A percentile compares a stretch with the other conserved stretches of the same genome.
Conservation (phyloP, 1,140 invertebrate species). For the Oncopeltus fasciatus region DNA sequence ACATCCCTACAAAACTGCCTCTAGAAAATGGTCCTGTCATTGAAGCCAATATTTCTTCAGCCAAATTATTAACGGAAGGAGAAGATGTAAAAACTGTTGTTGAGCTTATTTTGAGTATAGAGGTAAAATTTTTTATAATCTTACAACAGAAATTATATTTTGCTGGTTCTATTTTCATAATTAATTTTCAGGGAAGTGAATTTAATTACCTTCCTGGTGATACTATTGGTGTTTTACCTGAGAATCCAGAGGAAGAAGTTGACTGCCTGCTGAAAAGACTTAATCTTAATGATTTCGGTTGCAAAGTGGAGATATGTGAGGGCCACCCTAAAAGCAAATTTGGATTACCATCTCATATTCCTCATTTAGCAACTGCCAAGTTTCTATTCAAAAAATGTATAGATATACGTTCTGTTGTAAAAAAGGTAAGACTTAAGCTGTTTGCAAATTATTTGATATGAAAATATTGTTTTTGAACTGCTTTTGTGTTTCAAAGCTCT, state of each 20-base stretch:
- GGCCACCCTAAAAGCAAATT: slow-evolving; percentile 2
- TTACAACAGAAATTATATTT: too few relatives aligned
- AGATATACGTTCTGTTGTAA: slow-evolving; percentile 7
- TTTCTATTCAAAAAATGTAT: slow-evolving; percentile 5
- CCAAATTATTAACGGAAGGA: not conserved
- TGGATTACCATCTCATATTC: not conserved
- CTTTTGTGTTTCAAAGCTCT: too few relatives aligned
- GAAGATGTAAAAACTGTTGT: not conserved
- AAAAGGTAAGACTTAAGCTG: slow-evolving; percentile 14
- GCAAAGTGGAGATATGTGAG: not conserved
- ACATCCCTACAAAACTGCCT: not conserved
- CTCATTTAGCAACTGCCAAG: not conserved
- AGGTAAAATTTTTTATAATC: not conserved
- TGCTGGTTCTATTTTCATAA: too few relatives aligned
- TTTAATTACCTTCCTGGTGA: slow-evolving; percentile 6
- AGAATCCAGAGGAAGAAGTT: slow-evolving; percentile 4
- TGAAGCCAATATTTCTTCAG: not conserved
- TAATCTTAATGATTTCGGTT: not conserved
- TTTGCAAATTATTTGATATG: too few relatives aligned
- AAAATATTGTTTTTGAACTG: too few relatives aligned
- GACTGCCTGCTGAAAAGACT: not conserved
- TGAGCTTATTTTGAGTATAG: not conserved
- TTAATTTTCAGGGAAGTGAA: not conserved
- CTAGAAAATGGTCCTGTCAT: not conserved
- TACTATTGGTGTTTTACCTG: slow-evolving; percentile 8